Conservation (phyloP, 1,140 invertebrate species). For the Diachasmimorpha longicaudata region DNA sequence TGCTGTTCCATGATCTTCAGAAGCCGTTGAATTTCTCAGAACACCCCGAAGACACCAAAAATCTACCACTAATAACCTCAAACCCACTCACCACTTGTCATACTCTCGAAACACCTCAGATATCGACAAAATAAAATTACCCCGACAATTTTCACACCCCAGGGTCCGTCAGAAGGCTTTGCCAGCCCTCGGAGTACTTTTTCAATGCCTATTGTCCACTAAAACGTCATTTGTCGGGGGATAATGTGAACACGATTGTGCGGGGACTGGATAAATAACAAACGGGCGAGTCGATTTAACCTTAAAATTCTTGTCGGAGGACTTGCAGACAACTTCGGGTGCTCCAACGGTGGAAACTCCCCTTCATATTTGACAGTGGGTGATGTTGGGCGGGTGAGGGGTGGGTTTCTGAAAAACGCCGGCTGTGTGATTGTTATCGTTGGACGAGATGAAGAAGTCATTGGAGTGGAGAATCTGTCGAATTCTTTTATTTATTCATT, state of each 20-base stretch:
- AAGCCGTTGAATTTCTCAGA: not conserved
- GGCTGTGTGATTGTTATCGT: not conserved
- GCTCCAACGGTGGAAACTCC: not conserved
- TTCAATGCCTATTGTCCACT: not conserved
- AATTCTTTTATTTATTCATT: not conserved
- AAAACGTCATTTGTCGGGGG: not conserved
- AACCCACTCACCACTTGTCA: not conserved
- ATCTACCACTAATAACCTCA: not conserved
- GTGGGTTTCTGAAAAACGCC: not conserved
- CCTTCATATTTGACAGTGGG: too few species aligned
- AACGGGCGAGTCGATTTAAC: not conserved
- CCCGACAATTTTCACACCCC: not conserved
- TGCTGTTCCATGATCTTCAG: slow-evolving; percentile 49
- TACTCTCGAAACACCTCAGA: not conserved
- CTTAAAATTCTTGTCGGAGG: not conserved
- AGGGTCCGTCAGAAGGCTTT: not conserved
- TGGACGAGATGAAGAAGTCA: too few species aligned
- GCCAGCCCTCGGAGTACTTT: too few species aligned
- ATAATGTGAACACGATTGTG: not conserved
- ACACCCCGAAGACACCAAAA: not conserved
- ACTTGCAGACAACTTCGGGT: not conserved
- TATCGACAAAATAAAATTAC: not conserved
- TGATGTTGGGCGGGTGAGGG: not conserved
- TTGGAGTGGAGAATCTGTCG: not conserved
- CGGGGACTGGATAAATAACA: not conserved